Conservation (phyloP, 1,140 invertebrate genomes). For the Drosophila subobscura region DNA sequence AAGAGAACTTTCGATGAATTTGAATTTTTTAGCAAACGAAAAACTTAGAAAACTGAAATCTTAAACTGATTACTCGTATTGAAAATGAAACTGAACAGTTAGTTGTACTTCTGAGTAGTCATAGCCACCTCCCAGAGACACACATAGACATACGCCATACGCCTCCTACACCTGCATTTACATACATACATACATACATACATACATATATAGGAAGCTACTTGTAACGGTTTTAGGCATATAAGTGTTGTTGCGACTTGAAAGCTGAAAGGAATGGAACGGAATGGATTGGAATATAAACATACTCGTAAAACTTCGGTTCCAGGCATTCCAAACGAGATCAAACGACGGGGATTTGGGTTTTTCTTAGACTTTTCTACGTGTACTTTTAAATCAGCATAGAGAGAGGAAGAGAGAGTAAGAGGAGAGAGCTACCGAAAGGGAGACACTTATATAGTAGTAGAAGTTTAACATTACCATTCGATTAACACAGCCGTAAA, state of each 20-base stretch:
- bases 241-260: constrained; percentile 77
- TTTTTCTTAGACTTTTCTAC: constrained; percentile 67
- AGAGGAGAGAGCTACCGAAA: no score
- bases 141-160: constrained; percentile 28
- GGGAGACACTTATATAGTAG: constrained; percentile 2
- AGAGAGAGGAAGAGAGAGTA: constrained; percentile 1
- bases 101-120: constrained; percentile 31
- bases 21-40: constrained; percentile 41
- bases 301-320: constrained; percentile 27
- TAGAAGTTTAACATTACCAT: constrained; percentile 58
- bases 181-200: constrained; percentile 34
- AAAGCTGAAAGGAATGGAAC: constrained; percentile 32
- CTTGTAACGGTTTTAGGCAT: constrained; percentile 73
- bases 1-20: constrained; percentile 46
- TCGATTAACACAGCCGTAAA: constrained; percentile 31
- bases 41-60: constrained; percentile 52
- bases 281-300: constrained; percentile 12
- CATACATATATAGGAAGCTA: constrained; percentile 50
- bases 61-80: constrained; percentile 45
- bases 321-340: constrained; percentile 36
- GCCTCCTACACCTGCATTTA: constrained; percentile 54
- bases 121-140: constrained; percentile 22
- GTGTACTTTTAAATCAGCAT: constrained; percentile 58
- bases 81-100: constrained; percentile 8
- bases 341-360: constrained; percentile 5